Percentiles rank a stretch among this genome's conserved stretches.
These are phyloP conservation scores for Hirtodrosophila cameraria DNA, from an alignment of 2,888 invertebrate genomes.

Conservation along the genomic window DNA sequence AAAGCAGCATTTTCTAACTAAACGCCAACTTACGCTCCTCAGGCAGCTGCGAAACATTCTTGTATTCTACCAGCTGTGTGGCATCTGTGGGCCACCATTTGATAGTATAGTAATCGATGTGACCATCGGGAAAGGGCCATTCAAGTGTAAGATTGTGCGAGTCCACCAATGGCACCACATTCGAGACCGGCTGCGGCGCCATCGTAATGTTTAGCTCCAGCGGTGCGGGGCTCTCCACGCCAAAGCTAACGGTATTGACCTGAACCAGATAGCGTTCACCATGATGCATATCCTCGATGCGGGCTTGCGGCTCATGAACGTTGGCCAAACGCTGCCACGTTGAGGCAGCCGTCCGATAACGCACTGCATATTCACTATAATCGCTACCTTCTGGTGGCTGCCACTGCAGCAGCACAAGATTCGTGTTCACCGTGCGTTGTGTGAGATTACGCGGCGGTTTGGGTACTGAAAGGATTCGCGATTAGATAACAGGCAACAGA, in stretches of 20 bases:
- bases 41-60: constrained; percentile 85
- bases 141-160: constrained; percentile 95
- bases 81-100: constrained; percentile 89
- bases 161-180: constrained; percentile 92
- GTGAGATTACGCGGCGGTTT: constrained; percentile 91
- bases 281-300: constrained; percentile 93
- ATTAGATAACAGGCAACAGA: too few species aligned
- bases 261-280: constrained; percentile 94
- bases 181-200: constrained; percentile 93
- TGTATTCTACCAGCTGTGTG: constrained; percentile 84
- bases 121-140: constrained; percentile 94
- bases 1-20: background rate
- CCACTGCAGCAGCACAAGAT: constrained; percentile 92
- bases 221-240: constrained; percentile 91
- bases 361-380: constrained; percentile 90
- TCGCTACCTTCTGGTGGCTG: constrained; percentile 87
- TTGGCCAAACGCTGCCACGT: constrained; percentile 89
- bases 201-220: constrained; percentile 93
- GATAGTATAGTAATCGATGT: constrained; percentile 92
- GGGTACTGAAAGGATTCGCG: constrained; percentile 86
- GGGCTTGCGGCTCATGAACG: constrained; percentile 88
- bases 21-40: constrained; percentile 63
- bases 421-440: constrained; percentile 91
- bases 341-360: constrained; percentile 91
- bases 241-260: constrained; percentile 93